Evolutionary conservation across 2,113 vertebrate genomes (phyloP), one percentile per base, ranked within the genome.

Genomic region (Vulpes vulpes): DNA sequence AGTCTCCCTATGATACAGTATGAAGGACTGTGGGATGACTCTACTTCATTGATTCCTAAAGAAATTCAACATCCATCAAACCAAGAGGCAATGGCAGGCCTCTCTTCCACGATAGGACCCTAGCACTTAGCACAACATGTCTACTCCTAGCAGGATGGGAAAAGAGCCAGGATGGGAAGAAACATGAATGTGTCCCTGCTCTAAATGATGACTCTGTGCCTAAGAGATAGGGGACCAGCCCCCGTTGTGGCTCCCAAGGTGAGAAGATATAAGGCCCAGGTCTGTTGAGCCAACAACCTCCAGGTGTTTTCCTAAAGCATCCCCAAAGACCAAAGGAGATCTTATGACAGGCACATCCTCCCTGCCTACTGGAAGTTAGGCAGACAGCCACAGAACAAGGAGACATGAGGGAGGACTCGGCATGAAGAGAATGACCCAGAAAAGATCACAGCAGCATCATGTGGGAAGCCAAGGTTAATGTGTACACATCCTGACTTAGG

Each of bases 401-500:
- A 86, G 35, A 80, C 20, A 1, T 35, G 49, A 64, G 74, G 51
- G 25, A 51, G 30, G 27, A 22, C 43, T 43, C 7, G 43, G n/a
- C 64, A 60, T 55, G 15, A 95, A 97, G 74, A 30, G 85, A 94
- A 91, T 69, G 78, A 90, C 43, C 73, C 22, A 2, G 32, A 80
- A 84, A 43, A 43, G 19, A 81, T 85, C 67, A 89, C 71, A 73
- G 73, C 35, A 74, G 84, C 62, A 16, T 38, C 73, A 71, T 62
- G 55, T 93, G 67, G 89, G 85, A 96, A 71, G 65, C 15, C 3
- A 15, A 43, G 91, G 89, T 97, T 84, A 97, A 55, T 11, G 55
- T 65, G 53, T 79, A 83, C 78, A 97, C 93, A 95, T 97, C 96
- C 96, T 95, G 93, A 8, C 38, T 83, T 53, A 89, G 79, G 43